Percentiles rank a stretch among this genome's conserved stretches.
phyloP scores from a whole-genome alignment of 1,140 invertebrate genomes.

The Drosophila sp. region DNA sequence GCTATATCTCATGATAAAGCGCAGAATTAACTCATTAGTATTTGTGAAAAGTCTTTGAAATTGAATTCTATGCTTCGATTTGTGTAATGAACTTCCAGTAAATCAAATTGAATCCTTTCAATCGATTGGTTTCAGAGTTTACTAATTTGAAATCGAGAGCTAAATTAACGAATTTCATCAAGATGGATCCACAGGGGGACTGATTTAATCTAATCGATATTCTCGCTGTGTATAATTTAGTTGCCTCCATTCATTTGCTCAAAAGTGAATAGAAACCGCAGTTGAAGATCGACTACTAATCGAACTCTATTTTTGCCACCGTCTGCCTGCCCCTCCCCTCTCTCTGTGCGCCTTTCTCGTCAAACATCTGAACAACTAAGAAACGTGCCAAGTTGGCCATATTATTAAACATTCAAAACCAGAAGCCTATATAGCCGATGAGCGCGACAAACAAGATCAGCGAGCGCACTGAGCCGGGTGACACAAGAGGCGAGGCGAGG shows the following conservation, averaged over 20 bases:
- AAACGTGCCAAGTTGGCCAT: conserved; percentile 55
- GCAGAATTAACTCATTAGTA: no score
- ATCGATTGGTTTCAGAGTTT: no score
- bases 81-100: no score
- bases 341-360: background rate
- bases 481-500: conserved; percentile 2
- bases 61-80: no score
- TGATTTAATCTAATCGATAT: no score
- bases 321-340: background rate
- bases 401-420: conserved; percentile 72
- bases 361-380: conserved; percentile 29
- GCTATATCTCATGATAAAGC: no score
- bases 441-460: conserved; percentile 80
- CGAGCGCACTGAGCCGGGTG: conserved; percentile 53
- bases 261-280: conserved; percentile 5
- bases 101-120: no score
- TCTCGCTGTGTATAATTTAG: background rate
- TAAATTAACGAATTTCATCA: no score
- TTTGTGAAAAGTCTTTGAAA: no score
- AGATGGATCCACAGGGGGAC: no score
- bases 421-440: conserved; percentile 73
- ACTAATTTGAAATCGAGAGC: no score
- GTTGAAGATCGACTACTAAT: background rate
- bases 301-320: background rate
- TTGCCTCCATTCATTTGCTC: background rate